Evolutionary conservation across 2,888 invertebrate genomes (phyloP).

Genomic region (Drosophila anomalipes): DNA sequence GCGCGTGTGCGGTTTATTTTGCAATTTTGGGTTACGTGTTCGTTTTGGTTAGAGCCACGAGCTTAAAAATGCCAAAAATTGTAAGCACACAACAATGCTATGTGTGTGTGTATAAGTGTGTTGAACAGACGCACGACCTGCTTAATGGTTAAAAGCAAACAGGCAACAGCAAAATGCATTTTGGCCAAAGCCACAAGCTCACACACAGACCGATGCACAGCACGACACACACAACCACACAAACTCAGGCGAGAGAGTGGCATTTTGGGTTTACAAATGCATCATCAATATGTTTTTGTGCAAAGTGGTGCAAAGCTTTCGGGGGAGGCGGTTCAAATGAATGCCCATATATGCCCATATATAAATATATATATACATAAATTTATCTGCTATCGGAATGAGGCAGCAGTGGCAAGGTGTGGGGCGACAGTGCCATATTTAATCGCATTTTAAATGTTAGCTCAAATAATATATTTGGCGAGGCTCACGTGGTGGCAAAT

Average conservation of each 20-base stretch:
- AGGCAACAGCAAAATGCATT: slow-evolving; percentile 73
- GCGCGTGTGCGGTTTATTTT: slow-evolving; percentile 72
- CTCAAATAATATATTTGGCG: slow-evolving; percentile 34
- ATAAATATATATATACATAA: background rate
- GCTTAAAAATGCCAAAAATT: slow-evolving; percentile 67
- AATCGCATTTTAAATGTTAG: slow-evolving; percentile 60
- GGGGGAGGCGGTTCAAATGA: slow-evolving; percentile 30
- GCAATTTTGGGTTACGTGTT: slow-evolving; percentile 80
- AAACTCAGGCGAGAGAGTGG: slow-evolving; percentile 12
- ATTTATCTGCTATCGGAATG: slow-evolving; percentile 29
- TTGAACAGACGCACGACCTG: slow-evolving; percentile 49
- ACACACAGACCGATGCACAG: background rate
- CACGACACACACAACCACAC: background rate
- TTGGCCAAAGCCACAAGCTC: slow-evolving; percentile 62
- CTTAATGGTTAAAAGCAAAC: slow-evolving; percentile 76
- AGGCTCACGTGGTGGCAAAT: slow-evolving; percentile 24
- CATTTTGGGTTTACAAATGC: slow-evolving; percentile 54
- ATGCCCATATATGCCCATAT: slow-evolving; percentile 30
- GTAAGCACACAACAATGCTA: slow-evolving; percentile 57
- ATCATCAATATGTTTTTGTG: slow-evolving; percentile 48
- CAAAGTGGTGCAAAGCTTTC: slow-evolving; percentile 54
- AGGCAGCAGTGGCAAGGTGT: background rate
- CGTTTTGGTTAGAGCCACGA: slow-evolving; percentile 47
- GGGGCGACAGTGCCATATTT: slow-evolving; percentile 31
- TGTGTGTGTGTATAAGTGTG: background rate